Conservation (phyloP, 2,113 vertebrate genomes). For the Microtus richardsoni region DNA sequence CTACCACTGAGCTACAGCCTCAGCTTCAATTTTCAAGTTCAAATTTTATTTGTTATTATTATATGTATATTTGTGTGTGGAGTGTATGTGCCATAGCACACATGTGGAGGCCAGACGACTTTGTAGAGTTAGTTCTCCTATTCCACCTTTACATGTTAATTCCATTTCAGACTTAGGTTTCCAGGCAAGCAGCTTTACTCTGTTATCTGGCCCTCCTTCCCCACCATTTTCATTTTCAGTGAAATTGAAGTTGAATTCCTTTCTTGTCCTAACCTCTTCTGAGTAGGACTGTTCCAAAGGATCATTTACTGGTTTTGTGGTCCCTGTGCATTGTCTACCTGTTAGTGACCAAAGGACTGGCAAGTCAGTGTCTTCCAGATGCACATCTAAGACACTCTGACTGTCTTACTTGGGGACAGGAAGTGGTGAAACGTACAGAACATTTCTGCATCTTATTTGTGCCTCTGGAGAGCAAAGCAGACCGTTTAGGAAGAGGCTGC, state of each 20-base stretch:
- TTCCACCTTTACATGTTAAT: not conserved
- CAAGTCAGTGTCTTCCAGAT: not conserved
- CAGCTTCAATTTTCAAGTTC: not conserved
- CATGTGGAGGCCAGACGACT: not conserved
- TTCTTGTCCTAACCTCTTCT: not conserved
- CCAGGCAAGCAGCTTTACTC: not conserved
- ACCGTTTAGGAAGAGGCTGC: conserved; percentile 13
- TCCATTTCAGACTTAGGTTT: not conserved
- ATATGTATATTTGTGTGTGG: not conserved
- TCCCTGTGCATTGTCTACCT: not conserved
- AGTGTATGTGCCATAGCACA: not conserved
- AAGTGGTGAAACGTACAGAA: not conserved
- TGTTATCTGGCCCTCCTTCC: not conserved
- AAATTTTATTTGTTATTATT: not conserved
- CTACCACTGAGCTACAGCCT: not conserved
- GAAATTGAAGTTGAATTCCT: not conserved
- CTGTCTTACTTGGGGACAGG: not conserved
- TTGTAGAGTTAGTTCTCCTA: not conserved
- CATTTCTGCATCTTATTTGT: not conserved
- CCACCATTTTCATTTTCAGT: not conserved
- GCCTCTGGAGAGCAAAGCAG: not conserved
- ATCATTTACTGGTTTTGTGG: not conserved
- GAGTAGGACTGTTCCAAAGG: not conserved
- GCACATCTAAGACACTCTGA: not conserved
- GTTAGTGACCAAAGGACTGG: not conserved